Base-by-base conservation (phyloP, 2,113 vertebrate species). In the Caracal caracal region DNA sequence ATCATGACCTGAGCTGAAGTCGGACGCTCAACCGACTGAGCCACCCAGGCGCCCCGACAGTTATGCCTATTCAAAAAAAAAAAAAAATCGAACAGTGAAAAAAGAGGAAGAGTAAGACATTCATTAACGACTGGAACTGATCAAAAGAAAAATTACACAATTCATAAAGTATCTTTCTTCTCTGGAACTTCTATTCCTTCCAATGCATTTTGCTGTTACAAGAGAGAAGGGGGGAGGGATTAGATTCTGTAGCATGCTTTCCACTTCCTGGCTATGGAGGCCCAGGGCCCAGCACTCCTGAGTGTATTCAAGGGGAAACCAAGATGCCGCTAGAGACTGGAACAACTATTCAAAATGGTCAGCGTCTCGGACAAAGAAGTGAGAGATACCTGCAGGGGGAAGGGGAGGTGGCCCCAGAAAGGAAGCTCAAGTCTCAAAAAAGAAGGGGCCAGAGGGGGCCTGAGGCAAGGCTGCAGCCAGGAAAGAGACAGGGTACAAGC, bases 81-180 rank as follows among this genome's bases (percentile, higher is more conserved):
- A 53, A 43, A 43, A 8, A 65, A 80, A 76, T 65, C 26, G 49
- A 22, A 10, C 61, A 88, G 71, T 30, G 6, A 49, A 33, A 90
- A 59, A 35, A 78, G 61, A 81, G 30, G 92, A 63, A 93, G 84
- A 43, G 47, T 24, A 79, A 89, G 40, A 12, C 2, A 0, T 98
- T 98, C 97, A 97, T 97, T 97, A 79, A 3, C 40, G 63, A 83
- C n/a, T 24, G 40, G 56, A 66, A 66, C 6, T 40, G 2, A 61
- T 79, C 53, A 10, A 47, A 47, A 63, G 43, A n/a, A 79, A 90
- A 86, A 78, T 63, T 0, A 65, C 33, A 26, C 8, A 8, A 13
- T 26, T 82, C 4, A 20, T 47, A 4, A 51, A 66, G 63, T 2
- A 0, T 47, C 87, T 68, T 88, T 80, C 89, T 76, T 90, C 70